A percentile compares a stretch with the other conserved stretches of the same genome.
These are phyloP conservation scores for Climacteris rufus DNA, from an alignment of 2,113 vertebrate genomes.

Conservation along the genomic window DNA sequence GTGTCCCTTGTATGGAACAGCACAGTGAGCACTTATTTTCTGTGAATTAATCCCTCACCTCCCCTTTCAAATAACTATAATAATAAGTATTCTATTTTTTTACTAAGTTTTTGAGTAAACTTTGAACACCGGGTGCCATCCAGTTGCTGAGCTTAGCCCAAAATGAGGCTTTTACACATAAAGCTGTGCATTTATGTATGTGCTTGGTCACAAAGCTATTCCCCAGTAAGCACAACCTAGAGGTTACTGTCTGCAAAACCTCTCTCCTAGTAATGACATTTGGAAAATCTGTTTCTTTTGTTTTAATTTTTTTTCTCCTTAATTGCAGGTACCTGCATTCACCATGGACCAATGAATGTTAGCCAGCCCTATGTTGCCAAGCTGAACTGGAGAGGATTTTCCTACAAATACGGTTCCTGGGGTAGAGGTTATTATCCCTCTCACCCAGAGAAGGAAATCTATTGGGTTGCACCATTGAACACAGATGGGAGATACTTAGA, in stretches of 20 bases:
- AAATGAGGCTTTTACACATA: background rate
- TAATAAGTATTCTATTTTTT: background rate
- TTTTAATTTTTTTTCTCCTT: background rate
- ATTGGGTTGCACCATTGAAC: slow-evolving; percentile 82
- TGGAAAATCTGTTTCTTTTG: background rate
- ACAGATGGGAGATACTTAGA: slow-evolving; percentile 54
- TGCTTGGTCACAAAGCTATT: background rate
- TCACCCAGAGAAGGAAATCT: slow-evolving; percentile 48
- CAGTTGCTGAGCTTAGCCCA: background rate
- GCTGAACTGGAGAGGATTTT: slow-evolving; percentile 79
- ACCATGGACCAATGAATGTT: slow-evolving; percentile 70
- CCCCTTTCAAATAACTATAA: background rate
- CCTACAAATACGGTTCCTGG: slow-evolving; percentile 82
- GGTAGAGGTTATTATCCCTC: slow-evolving; percentile 74
- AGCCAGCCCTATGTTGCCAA: slow-evolving; percentile 79
- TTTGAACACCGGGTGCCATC: background rate
- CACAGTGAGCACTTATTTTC: background rate
- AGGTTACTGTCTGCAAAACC: background rate
- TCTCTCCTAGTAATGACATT: background rate
- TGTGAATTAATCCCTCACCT: background rate
- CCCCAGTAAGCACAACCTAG: background rate
- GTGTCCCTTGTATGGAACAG: background rate
- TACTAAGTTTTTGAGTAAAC: background rate
- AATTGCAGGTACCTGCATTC: slow-evolving; percentile 68
- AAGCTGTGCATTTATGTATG: background rate